Base-by-base conservation (phyloP, 2,797 vertebrate species). In the Semaprochilodus insignis region DNA sequence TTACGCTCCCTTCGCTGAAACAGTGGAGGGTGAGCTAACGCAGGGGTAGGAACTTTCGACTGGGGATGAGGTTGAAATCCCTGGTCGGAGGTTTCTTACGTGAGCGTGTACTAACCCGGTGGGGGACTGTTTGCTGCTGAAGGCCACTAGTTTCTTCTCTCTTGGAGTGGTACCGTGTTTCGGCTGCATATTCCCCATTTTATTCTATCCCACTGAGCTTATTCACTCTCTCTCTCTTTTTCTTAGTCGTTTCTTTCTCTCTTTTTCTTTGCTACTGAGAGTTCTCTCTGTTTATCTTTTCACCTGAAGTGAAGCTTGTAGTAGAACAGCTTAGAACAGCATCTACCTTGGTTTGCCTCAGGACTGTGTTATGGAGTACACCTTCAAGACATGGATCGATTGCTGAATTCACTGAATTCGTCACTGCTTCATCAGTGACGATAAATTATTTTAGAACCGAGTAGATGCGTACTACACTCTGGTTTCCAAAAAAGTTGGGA, bases 151-250 rank as follows among this genome's bases (percentile, higher is more conserved):
- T 95, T 95, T 85, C 92, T 93, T 91, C 94, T 94, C 94, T 96
- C 95, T 97, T 97, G 96, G 96, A 97, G 96, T 95, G 95, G 95
- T 96, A 96, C 95, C 95, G 96, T 97, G 96, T 97, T 96, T 97
- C 96, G 95, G 95, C 96, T 96, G 96, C 95, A 96, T 94, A 95
- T 95, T 94, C 94, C 74, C 95, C 95, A 96, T 94, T 93, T 92
- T 92, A 93, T 91, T 87, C 75, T 31, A 78, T 10, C 75, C 14
- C 15, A 69, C 54, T 1, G 27, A 17, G 62, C 25, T 63, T 10
- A 10, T 6, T 44, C 1, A 31, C 27, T 23, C 60, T 6, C 60
- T 63, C 27, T 31, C 13, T 34, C 15, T 19, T 34, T 17, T 66
- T 66, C 63, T 66, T 66, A 6, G 1, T 66, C 5, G 6, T 44